Evolutionary conservation across 2,797 vertebrate species (phyloP).

Genomic region (Austrolebias charrua): DNA sequence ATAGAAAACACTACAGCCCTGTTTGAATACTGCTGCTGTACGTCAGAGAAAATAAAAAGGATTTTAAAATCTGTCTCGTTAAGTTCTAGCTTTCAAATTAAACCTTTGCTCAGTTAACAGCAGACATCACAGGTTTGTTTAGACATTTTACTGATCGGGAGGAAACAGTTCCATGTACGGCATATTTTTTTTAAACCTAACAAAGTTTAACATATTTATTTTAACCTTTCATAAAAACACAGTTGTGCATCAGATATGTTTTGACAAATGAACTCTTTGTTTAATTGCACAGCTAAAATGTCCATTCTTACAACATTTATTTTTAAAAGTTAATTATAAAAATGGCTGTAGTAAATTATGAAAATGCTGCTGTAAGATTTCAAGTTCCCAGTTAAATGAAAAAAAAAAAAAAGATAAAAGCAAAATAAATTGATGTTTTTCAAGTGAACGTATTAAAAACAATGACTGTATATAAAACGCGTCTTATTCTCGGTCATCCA

Average conservation of each 20-base stretch:
- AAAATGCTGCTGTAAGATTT: conserved; percentile 60
- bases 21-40: conserved; percentile 11
- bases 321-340: not conserved
- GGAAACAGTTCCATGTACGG: too few species aligned
- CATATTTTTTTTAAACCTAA: too few species aligned
- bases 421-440: conserved; percentile 27
- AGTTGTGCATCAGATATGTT: conserved; percentile 26
- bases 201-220: too few species aligned
- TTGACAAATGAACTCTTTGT: conserved; percentile 13
- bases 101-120: not conserved
- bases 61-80: too few species aligned
- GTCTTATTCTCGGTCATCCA: conserved; percentile 33
- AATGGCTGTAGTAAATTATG: conserved; percentile 43
- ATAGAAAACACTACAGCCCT: conserved; percentile 21
- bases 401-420: conserved; percentile 31
- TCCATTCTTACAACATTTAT: conserved; percentile 50
- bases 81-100: too few species aligned
- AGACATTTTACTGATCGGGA: too few species aligned
- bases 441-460: conserved; percentile 39
- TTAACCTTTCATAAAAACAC: not conserved
- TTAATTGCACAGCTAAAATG: not conserved
- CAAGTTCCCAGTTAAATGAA: conserved; percentile 52
- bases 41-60: not conserved
- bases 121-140: not conserved
- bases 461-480: conserved; percentile 31